A percentile compares a stretch with the other conserved stretches of the same genome.
Evolutionary conservation across 2,113 vertebrate genomes (phyloP).

Genomic region (Saccopteryx leptura): DNA sequence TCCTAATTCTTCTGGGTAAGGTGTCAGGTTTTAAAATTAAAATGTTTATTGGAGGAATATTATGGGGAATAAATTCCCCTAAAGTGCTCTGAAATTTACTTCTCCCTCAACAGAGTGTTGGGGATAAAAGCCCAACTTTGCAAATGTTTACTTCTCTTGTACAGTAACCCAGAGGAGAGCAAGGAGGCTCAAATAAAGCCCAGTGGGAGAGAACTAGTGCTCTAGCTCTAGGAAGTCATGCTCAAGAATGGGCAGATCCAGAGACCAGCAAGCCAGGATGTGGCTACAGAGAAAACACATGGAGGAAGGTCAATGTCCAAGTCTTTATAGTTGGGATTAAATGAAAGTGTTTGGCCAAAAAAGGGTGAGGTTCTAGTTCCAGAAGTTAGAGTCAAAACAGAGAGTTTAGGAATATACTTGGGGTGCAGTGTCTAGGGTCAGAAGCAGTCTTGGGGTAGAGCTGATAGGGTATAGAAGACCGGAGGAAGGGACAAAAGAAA

Average conservation of each 20-base stretch:
- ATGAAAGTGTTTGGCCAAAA: neutral
- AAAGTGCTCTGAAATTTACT: slow-evolving; percentile 28
- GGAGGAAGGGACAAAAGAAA: neutral
- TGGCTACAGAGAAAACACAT: neutral
- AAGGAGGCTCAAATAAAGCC: neutral
- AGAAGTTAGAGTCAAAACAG: neutral
- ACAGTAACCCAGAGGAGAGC: neutral
- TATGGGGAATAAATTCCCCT: neutral
- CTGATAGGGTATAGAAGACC: neutral
- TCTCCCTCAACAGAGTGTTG: neutral
- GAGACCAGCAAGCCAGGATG: neutral
- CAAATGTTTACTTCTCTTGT: neutral
- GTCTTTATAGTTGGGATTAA: neutral
- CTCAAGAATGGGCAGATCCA: neutral
- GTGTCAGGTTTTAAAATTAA: slow-evolving; percentile 49
- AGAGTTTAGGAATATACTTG: neutral
- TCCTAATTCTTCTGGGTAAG: slow-evolving; percentile 14
- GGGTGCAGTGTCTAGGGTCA: neutral
- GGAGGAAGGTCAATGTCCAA: neutral
- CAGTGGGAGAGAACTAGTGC: neutral
- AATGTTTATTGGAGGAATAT: neutral
- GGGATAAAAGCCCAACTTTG: slow-evolving; percentile 13
- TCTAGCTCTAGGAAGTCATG: neutral
- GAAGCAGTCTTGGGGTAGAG: neutral
- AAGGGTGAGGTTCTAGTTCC: neutral